A percentile compares a stretch with the other conserved stretches of the same genome.
Evolutionary conservation across 2,888 invertebrate species (phyloP).

Genomic region (Macaria notata): DNA sequence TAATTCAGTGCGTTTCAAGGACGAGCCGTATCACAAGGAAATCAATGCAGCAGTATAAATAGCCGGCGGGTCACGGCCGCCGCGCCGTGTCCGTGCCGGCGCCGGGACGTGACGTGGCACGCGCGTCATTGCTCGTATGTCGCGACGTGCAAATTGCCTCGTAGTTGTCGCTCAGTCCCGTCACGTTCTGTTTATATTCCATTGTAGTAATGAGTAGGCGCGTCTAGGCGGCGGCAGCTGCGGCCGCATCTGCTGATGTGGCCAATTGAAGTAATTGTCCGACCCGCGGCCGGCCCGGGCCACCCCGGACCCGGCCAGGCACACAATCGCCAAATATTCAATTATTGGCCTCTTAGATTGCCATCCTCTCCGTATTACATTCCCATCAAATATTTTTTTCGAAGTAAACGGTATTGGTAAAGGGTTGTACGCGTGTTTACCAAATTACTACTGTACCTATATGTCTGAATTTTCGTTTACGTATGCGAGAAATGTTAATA

Average conservation of each 20-base stretch:
- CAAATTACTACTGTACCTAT: no score
- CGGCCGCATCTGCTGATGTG: conserved; percentile 19
- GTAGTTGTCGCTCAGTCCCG: background rate
- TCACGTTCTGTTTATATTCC: conserved; percentile 4
- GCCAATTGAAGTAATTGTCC: conserved; percentile 23
- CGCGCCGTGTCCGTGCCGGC: background rate
- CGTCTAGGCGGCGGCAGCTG: conserved; percentile 21
- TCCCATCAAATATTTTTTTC: no score
- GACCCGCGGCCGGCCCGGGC: background rate
- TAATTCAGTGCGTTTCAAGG: conserved; percentile 37
- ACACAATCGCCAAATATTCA: conserved; percentile 1
- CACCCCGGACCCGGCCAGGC: background rate
- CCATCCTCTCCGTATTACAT: no score
- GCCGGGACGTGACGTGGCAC: background rate
- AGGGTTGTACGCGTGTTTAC: no score
- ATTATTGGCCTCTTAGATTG: background rate
- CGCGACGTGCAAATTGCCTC: background rate
- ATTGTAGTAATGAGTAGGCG: background rate
- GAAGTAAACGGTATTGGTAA: no score
- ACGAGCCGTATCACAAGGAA: conserved; percentile 19
- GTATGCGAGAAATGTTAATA: no score
- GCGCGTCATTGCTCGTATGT: background rate
- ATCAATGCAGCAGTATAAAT: conserved; percentile 35
- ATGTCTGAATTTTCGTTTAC: no score
- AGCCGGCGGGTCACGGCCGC: conserved; percentile 17